Conservation (phyloP, 2,888 invertebrate genomes). For the Mythimna albipuncta region DNA sequence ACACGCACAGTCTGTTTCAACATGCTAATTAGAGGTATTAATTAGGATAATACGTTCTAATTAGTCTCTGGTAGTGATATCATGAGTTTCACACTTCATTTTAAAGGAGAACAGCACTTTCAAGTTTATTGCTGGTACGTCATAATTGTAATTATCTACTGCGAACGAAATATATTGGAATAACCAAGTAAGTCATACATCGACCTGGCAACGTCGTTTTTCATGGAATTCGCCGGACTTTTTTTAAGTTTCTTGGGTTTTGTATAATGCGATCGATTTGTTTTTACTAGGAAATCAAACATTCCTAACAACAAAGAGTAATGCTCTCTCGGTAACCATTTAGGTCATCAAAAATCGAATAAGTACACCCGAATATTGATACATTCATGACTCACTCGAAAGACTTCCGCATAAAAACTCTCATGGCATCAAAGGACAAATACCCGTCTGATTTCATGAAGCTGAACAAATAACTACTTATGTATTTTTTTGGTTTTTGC, state of each 20-base stretch:
- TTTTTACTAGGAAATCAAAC: constrained; percentile 30
- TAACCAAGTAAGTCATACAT: neutral
- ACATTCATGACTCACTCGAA: constrained; percentile 39
- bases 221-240: too few species aligned
- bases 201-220: neutral
- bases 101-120: constrained; percentile 62
- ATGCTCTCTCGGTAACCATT: constrained; percentile 22
- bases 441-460: constrained; percentile 24
- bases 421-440: constrained; percentile 27
- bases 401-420: constrained; percentile 33
- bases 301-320: constrained; percentile 9
- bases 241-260: neutral
- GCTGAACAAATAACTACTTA: constrained; percentile 39
- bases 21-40: constrained; percentile 77
- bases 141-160: constrained; percentile 40
- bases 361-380: constrained; percentile 38
- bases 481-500: constrained; percentile 14
- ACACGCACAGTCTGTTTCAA: constrained; percentile 62
- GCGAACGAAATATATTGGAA: constrained; percentile 1
- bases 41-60: constrained; percentile 80
- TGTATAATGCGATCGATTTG: neutral
- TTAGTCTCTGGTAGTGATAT: constrained; percentile 81
- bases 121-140: constrained; percentile 47
- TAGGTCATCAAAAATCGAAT: constrained; percentile 40
- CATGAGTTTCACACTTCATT: constrained; percentile 81